Evolutionary conservation across 2,888 invertebrate species (phyloP).

Genomic region (Drepanosiphum platanoidis): DNA sequence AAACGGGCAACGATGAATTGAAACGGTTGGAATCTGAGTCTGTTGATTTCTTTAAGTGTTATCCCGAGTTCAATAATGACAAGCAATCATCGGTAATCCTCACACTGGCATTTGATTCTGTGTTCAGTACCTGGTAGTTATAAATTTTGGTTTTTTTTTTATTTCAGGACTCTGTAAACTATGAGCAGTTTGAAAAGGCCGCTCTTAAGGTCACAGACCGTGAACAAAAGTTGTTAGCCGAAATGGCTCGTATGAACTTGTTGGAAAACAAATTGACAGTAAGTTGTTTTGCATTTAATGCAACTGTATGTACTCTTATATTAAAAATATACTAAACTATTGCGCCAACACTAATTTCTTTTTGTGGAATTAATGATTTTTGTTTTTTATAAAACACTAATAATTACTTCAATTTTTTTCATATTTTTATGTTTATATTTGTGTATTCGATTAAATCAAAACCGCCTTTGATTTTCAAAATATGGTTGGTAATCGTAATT

Average conservation of each 20-base stretch:
- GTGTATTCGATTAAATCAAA: background rate
- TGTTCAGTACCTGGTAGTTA: too few relatives aligned
- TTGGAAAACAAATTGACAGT: constrained; percentile 39
- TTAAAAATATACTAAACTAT: background rate
- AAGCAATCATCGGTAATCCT: constrained; percentile 7
- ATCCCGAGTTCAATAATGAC: background rate
- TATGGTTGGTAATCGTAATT: too few relatives aligned
- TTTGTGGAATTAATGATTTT: background rate
- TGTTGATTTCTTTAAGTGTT: background rate
- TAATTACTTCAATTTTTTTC: background rate
- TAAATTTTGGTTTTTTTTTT: background rate
- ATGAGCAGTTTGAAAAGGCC: constrained; percentile 4
- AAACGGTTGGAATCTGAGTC: constrained; percentile 33
- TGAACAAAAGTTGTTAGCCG: constrained; percentile 36
- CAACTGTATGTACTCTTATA: too few relatives aligned
- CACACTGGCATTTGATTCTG: too few relatives aligned
- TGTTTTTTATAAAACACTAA: too few relatives aligned
- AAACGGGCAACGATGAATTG: constrained; percentile 36
- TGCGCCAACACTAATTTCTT: background rate
- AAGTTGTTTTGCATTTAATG: background rate
- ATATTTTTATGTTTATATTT: constrained; percentile 3
- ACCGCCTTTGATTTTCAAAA: background rate
- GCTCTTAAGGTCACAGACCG: background rate
- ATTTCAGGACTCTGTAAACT: background rate
- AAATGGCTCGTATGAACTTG: constrained; percentile 43